Percentiles rank a stretch among this genome's conserved stretches.
Evolutionary conservation across 2,113 vertebrate genomes (phyloP).

Genomic region (Macquaria ambigua): DNA sequence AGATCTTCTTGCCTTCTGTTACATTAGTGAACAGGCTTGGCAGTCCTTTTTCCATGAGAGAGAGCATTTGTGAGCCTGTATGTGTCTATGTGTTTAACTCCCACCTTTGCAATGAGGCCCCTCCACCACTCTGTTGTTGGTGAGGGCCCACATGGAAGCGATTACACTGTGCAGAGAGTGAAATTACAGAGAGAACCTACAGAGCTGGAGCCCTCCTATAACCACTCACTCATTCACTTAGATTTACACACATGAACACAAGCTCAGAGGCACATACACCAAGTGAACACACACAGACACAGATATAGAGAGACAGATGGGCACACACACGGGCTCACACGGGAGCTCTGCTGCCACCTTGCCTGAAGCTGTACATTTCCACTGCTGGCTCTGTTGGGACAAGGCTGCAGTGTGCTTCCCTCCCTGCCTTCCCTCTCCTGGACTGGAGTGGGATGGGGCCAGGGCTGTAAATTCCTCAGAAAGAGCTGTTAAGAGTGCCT

Average conservation of each 20-base stretch:
- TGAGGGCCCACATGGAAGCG: conserved; percentile 84
- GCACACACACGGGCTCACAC: conserved; percentile 8
- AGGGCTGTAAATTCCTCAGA: conserved; percentile 82
- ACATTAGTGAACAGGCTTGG: conserved; percentile 7
- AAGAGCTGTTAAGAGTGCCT: conserved; percentile 78
- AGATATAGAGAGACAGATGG: conserved; percentile 40
- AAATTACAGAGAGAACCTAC: conserved; percentile 83
- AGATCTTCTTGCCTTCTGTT: background rate
- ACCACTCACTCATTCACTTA: conserved; percentile 71
- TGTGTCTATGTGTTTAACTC: conserved; percentile 60
- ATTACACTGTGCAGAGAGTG: conserved; percentile 79
- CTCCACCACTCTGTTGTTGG: conserved; percentile 67
- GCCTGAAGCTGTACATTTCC: conserved; percentile 77
- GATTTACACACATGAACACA: conserved; percentile 47
- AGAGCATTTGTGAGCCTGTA: conserved; percentile 27
- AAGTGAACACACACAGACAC: conserved; percentile 37
- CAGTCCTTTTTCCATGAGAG: conserved; percentile 10
- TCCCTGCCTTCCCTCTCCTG: conserved; percentile 53
- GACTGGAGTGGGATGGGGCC: conserved; percentile 54
- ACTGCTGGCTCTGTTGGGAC: conserved; percentile 70
- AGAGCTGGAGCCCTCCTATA: conserved; percentile 67
- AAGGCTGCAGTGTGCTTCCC: conserved; percentile 71
- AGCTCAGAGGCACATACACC: conserved; percentile 23
- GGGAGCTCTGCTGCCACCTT: conserved; percentile 57
- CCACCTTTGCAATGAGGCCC: conserved; percentile 77